phyloP scores from a whole-genome alignment of 1,140 invertebrate species.

The Cherax destructor region DNA sequence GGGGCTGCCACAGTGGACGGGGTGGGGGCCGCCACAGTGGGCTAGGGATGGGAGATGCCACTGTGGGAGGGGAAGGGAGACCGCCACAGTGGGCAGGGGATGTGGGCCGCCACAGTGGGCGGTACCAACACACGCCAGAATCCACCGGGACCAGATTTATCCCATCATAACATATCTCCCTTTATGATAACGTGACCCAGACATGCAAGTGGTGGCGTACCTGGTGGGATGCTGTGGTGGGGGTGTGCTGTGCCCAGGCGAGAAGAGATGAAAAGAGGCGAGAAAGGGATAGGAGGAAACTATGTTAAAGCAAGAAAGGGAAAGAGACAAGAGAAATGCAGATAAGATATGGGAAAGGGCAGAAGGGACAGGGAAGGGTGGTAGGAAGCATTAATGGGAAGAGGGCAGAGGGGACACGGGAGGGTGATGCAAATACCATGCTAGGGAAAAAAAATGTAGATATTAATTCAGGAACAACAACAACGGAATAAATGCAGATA shows the following conservation, averaged over 20 bases:
- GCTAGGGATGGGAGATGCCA: too few species aligned
- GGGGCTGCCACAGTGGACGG: background rate
- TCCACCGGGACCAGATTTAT: background rate
- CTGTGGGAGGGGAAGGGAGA: too few species aligned
- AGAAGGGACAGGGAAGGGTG: background rate
- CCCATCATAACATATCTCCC: background rate
- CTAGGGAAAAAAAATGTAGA: too few species aligned
- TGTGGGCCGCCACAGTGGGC: background rate
- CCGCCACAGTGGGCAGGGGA: too few species aligned
- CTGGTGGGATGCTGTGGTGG: background rate
- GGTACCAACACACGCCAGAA: background rate
- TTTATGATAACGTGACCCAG: constrained; percentile 2
- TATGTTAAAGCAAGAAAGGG: background rate
- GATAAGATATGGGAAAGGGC: background rate
- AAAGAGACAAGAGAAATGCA: background rate
- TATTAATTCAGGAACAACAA: too few species aligned
- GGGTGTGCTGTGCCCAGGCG: background rate
- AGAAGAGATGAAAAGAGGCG: background rate
- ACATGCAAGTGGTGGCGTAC: background rate
- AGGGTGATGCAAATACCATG: background rate
- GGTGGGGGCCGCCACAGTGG: too few species aligned
- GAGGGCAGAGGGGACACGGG: background rate
- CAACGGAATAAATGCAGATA: too few species aligned
- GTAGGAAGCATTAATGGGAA: constrained; percentile 3
- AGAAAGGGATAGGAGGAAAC: background rate